Percentiles rank a stretch among this genome's conserved stretches.
Conservation (phyloP, 1,140 invertebrate species). For the Muscidifurax raptorellus region DNA sequence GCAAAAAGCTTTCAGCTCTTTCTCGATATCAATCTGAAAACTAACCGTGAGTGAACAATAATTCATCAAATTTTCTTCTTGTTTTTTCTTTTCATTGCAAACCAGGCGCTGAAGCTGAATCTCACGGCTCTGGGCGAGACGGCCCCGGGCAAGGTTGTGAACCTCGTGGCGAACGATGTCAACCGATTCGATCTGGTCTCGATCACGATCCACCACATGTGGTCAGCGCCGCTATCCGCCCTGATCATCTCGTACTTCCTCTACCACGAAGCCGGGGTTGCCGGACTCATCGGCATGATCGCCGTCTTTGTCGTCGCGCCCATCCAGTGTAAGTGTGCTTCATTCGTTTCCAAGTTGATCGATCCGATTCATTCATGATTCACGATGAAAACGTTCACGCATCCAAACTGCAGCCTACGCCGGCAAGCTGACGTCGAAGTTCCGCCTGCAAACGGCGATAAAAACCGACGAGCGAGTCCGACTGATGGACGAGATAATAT, state of each 20-base stretch:
- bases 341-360: background rate
- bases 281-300: constrained; percentile 82
- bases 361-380: background rate
- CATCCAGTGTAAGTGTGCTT: constrained; percentile 78
- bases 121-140: constrained; percentile 83
- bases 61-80: too few relatives aligned
- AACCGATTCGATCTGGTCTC: constrained; percentile 80
- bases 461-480: constrained; percentile 86
- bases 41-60: too few relatives aligned
- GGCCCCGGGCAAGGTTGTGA: constrained; percentile 90
- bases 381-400: background rate
- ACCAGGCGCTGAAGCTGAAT: constrained; percentile 78
- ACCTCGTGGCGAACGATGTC: constrained; percentile 88
- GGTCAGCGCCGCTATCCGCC: constrained; percentile 81
- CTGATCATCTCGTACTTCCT: constrained; percentile 80
- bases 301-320: constrained; percentile 84
- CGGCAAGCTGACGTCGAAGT: constrained; percentile 81
- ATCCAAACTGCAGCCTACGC: constrained; percentile 71
- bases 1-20: too few relatives aligned
- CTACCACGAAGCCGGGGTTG: constrained; percentile 79
- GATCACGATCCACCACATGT: constrained; percentile 79
- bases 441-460: constrained; percentile 79
- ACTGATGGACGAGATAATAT: constrained; percentile 88
- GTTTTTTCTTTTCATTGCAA: too few relatives aligned
- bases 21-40: too few relatives aligned